Percentiles rank a stretch among this genome's conserved stretches.
Evolutionary conservation across 2,113 vertebrate species (phyloP).

Genomic region (Tragelaphus strepsiceros): DNA sequence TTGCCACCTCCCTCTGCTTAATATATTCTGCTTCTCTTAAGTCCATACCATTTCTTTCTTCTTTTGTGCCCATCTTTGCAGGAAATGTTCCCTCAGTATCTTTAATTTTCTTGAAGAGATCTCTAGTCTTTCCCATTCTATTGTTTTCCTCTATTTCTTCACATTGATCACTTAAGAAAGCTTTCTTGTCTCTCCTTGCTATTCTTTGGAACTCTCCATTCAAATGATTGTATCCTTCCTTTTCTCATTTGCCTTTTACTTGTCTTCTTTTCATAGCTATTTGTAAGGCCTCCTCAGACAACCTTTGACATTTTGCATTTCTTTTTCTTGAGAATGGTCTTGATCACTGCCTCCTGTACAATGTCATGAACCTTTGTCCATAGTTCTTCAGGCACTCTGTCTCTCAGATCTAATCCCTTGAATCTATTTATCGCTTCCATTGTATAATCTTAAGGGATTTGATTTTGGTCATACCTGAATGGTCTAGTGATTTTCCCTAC

Average conservation of each 20-base stretch:
- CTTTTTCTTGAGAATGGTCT: background rate
- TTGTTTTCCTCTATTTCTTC: background rate
- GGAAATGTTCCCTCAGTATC: background rate
- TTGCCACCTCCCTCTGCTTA: background rate
- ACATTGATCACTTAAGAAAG: background rate
- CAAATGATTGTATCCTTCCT: background rate
- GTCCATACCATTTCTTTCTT: background rate
- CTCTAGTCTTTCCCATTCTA: background rate
- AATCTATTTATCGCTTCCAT: background rate
- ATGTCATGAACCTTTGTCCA: background rate
- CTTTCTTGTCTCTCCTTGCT: background rate
- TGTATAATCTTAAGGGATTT: background rate
- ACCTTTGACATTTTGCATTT: background rate
- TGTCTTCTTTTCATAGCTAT: background rate
- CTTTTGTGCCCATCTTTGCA: background rate
- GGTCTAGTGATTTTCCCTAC: background rate
- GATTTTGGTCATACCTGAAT: background rate
- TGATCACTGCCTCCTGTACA: background rate
- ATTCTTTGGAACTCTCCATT: background rate
- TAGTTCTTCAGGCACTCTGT: background rate
- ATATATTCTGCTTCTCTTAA: background rate
- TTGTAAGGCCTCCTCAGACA: background rate
- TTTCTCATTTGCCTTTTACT: background rate
- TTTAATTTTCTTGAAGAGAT: background rate
- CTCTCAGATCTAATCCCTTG: background rate